Conservation (phyloP, 2,797 vertebrate genomes). For the Eurystomus glaucurus region DNA sequence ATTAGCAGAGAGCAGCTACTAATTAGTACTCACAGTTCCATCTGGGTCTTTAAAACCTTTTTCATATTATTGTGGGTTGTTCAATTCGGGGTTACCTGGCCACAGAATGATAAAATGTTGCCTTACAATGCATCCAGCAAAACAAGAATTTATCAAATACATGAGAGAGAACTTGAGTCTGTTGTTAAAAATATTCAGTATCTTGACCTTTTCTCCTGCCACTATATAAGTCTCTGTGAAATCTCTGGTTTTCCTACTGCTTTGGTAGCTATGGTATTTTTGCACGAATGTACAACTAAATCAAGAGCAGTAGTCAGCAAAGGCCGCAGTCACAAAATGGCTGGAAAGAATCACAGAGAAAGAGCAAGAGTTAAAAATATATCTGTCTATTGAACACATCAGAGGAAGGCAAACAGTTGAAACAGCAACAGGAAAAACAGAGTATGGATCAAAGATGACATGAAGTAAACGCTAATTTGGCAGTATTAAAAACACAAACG, state of each 20-base stretch:
- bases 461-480: not conserved
- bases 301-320: conserved; percentile 5
- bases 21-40: not conserved
- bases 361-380: not conserved
- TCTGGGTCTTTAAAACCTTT: not conserved
- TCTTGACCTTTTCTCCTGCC: conserved; percentile 37
- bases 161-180: not conserved
- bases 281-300: not conserved
- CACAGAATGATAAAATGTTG: not conserved
- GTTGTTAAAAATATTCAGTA: conserved; percentile 20
- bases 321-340: not conserved
- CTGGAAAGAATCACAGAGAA: not conserved
- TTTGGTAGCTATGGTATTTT: conserved; percentile 22
- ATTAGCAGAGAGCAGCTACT: not conserved
- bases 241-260: not conserved
- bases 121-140: not conserved
- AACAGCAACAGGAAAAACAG: not conserved
- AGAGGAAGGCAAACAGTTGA: not conserved
- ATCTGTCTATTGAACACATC: fast-evolving
- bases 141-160: not conserved
- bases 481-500: not conserved
- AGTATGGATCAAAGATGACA: not conserved
- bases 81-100: not conserved
- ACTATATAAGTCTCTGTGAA: not conserved
- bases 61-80: not conserved